Evolutionary conservation across 2,113 vertebrate genomes (phyloP), one percentile per base, ranked within the genome.

Genomic region (human): DNA sequence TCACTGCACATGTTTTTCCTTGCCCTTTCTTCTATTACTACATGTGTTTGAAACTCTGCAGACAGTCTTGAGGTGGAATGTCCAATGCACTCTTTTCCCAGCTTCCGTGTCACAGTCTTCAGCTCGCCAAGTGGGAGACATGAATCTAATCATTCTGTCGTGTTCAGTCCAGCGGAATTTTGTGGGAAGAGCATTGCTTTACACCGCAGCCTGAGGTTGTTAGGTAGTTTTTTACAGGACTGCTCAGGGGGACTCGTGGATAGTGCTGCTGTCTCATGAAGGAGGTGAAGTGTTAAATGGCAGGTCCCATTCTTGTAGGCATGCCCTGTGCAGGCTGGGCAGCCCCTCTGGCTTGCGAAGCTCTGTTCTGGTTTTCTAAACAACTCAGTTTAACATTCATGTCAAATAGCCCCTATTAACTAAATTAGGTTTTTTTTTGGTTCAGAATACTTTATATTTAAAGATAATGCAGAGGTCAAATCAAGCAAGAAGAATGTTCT

Each of bases 241-340:
- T 73, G 20, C 16, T 55, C 48, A 1, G 0, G 2, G 8, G 52
- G 7, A 30, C 38, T 38, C 8, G 5, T 17, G 40, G 38, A 13
- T 2, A 3, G 11, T 6, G 43, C 89, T 38, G 14, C 20, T 9
- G 8, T 25, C 22, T 3, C 35, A 22, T 0, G 0, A 38, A 1
- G 48, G 76, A n/a, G 18, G 27, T 3, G 22, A 68, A 13, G 7
- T 35, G 72, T 17, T 40, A 55, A 20, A 9, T 32, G 18, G 17
- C 22, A 13, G 32, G 45, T n/a, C 7, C 32, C 10, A 10, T 73
- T 79, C 68, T 50, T 3, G 9, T 10, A 17, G 6, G n/a, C 13
- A 1, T 23, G 6, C 32, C 66, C 18, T 11, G 13, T 7, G 25
- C 38, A 22, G 18, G 45, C 16, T 48, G 22, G 50, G 10, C 7